Base-by-base conservation (phyloP, 2,797 vertebrate species). In the Argya squamiceps region DNA sequence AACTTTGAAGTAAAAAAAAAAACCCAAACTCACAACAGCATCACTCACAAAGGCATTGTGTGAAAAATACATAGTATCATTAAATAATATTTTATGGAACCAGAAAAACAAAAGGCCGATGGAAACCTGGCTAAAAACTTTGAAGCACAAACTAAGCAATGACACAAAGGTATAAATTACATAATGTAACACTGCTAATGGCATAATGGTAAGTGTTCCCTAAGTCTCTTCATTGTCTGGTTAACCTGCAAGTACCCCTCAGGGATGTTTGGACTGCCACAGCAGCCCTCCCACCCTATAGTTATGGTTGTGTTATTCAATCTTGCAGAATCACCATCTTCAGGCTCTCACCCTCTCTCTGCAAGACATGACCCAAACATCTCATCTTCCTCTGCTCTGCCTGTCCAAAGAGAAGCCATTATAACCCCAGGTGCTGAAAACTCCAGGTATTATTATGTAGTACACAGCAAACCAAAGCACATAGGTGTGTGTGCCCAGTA, bases 361-460 rank as follows among this genome's bases (percentile, higher is more conserved):
- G 37, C 73, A 83, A 96, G 92, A 95, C 32, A 67, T 84, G 94
- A 96, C 92, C 83, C 89, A 92, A 96, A 95, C 81, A 92, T 92
- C 95, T 96, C 97, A 97, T 70, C 92, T 92, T 93, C 64, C 88
- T 96, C 87, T 92, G 87, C 93, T 93, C 92, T 93, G 82, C 78
- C 68, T 91, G 86, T 96, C 96, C 96, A 64, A 26, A 85, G 83
- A 97, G 95, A 96, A 97, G 89, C 97, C 96, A 96, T 93, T 94
- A 90, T 36, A 97, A 93, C 93, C 93, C 87, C 96, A 95, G 96
- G 92, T 93, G 89, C 21, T 92, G 76, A 53, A 64, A 85, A 37
- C 11, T 63, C 75, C 90, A 91, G 84, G 94, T 55, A 21, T 83
- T 84, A 74, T 89, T 93, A 74, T 9, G 65, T 39, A 62, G 41